Evolutionary conservation across 2,113 vertebrate species (phyloP).

Genomic region (Athene cunicularia): DNA sequence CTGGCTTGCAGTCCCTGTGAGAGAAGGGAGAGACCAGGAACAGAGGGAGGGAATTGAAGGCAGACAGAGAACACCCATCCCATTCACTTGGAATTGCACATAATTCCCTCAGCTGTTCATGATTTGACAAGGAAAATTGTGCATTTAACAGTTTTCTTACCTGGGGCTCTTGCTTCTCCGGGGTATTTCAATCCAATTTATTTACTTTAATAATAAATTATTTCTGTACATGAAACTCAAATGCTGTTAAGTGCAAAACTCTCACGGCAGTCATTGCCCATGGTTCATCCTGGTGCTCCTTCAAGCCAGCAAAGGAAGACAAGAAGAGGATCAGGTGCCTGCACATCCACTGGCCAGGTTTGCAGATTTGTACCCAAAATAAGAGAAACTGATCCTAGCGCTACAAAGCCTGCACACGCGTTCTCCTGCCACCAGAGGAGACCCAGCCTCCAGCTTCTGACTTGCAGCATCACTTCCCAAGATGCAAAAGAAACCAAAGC

Average conservation of each 20-base stretch:
- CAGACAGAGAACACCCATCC: not conserved
- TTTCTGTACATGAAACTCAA: not conserved
- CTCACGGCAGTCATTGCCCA: fast-evolving
- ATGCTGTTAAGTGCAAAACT: not conserved
- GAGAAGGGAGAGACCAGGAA: not conserved
- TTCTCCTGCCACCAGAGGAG: not conserved
- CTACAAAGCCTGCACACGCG: fast-evolving
- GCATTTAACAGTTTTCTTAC: not conserved
- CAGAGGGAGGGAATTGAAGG: not conserved
- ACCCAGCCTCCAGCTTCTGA: not conserved
- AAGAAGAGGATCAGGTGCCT: not conserved
- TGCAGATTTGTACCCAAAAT: not conserved
- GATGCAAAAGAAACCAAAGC: fast-evolving
- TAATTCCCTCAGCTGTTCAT: not conserved
- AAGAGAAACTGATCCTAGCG: not conserved
- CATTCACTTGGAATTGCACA: not conserved
- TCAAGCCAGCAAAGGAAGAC: not conserved
- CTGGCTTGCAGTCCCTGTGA: too few relatives aligned
- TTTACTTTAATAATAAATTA: not conserved
- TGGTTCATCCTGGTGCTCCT: fast-evolving
- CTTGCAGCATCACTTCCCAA: fast-evolving
- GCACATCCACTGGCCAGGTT: not conserved
- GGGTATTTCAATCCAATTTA: not conserved
- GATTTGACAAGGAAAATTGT: fast-evolving
- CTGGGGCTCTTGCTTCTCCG: not conserved